Percentiles rank a stretch among this genome's conserved stretches.
Evolutionary conservation across 2,797 vertebrate species (phyloP).

Genomic region (Brachyrhaphis roseni): DNA sequence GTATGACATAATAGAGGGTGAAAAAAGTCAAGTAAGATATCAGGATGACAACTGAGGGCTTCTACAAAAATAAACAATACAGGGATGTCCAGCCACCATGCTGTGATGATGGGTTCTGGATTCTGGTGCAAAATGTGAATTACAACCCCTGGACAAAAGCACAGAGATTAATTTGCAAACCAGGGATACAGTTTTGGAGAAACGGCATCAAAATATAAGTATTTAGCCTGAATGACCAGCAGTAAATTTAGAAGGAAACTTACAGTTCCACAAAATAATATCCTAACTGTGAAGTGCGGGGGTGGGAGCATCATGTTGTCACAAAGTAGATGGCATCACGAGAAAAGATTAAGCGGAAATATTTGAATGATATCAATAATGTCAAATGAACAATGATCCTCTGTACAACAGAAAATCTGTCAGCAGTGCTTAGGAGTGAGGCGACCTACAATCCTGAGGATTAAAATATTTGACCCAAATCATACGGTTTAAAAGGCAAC

Average conservation of each 20-base stretch:
- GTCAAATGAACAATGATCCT: not conserved
- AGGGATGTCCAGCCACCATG: not conserved
- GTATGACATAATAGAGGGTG: not conserved
- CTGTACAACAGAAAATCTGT: not conserved
- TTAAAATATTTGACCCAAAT: too few species aligned
- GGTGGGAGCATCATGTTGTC: too few species aligned
- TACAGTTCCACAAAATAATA: too few species aligned
- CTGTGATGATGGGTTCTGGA: not conserved
- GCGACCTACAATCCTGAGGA: not conserved
- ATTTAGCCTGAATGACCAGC: not conserved
- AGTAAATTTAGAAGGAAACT: too few species aligned
- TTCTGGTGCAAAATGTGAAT: not conserved
- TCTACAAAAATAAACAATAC: not conserved
- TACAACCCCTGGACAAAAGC: not conserved
- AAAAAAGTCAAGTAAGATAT: not conserved
- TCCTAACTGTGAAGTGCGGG: too few species aligned
- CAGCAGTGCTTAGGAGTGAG: not conserved
- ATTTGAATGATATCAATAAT: too few species aligned
- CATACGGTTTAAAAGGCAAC: too few species aligned
- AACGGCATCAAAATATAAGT: not conserved
- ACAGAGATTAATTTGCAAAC: not conserved
- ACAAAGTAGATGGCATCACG: too few species aligned
- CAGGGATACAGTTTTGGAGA: not conserved
- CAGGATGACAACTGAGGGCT: too few species aligned
- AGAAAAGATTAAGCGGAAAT: too few species aligned